A percentile compares a stretch with the other conserved stretches of the same genome.
Evolutionary conservation across 1,140 invertebrate genomes (phyloP).

Genomic region (Riptortus pedestris): DNA sequence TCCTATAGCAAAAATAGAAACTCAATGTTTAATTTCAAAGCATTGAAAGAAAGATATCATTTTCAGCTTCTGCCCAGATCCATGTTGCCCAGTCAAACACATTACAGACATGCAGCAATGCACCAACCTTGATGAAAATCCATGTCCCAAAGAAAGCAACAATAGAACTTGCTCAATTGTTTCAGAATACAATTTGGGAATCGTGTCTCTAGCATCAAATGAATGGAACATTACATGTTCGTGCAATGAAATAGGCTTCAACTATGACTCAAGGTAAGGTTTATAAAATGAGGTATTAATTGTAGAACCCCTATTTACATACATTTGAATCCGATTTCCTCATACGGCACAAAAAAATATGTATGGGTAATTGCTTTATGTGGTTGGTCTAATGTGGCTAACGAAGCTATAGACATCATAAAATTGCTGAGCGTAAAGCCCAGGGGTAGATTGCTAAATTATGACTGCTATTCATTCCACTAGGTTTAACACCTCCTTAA

Average conservation of each 20-base stretch:
- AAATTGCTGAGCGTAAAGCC: too few relatives aligned
- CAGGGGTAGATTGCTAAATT: too few relatives aligned
- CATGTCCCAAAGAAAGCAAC: conserved; percentile 30
- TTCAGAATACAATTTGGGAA: conserved; percentile 41
- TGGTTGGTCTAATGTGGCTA: too few relatives aligned
- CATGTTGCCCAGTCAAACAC: conserved; percentile 44
- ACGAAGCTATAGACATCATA: too few relatives aligned
- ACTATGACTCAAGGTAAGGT: conserved; percentile 38
- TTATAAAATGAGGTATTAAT: too few relatives aligned
- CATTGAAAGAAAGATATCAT: neutral
- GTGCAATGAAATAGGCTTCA: conserved; percentile 41
- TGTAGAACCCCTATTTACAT: too few relatives aligned
- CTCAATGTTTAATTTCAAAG: neutral
- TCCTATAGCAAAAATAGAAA: too few relatives aligned
- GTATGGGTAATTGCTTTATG: too few relatives aligned
- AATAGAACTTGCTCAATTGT: conserved; percentile 38
- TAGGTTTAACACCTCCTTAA: too few relatives aligned
- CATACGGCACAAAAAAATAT: too few relatives aligned
- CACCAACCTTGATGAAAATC: conserved; percentile 20
- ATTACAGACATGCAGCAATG: conserved; percentile 38
- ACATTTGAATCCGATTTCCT: too few relatives aligned
- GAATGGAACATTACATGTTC: conserved; percentile 49
- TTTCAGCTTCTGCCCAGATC: conserved; percentile 50
- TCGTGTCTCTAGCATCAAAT: conserved; percentile 42
- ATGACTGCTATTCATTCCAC: too few relatives aligned